A percentile compares a stretch with the other conserved stretches of the same genome.
These are phyloP conservation scores for Phlogophora meticulosa DNA, from an alignment of 2,888 invertebrate species.

Conservation along the genomic window DNA sequence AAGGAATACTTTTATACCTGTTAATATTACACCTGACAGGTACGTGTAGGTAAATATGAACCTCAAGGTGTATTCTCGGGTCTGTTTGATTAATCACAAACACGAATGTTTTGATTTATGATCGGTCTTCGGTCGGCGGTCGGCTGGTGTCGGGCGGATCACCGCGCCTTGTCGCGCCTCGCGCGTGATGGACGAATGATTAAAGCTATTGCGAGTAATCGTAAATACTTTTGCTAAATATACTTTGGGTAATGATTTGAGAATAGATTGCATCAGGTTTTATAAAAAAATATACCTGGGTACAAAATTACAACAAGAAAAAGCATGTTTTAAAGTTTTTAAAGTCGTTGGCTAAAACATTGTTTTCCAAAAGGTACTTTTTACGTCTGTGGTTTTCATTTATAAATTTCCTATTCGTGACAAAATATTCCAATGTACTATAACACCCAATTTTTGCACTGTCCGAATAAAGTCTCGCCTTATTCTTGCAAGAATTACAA, in stretches of 20 bases:
- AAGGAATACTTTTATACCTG: slow-evolving; percentile 63
- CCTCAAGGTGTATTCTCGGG: slow-evolving; percentile 70
- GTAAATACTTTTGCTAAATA: slow-evolving; percentile 38
- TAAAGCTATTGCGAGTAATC: slow-evolving; percentile 55
- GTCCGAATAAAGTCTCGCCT: neutral
- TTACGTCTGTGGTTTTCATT: neutral
- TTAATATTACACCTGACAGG: slow-evolving; percentile 66
- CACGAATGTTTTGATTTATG: slow-evolving; percentile 88
- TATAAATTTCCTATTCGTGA: no score
- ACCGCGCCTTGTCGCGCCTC: slow-evolving; percentile 49
- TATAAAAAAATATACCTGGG: neutral
- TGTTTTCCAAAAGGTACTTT: no score
- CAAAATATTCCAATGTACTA: neutral
- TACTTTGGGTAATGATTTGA: slow-evolving; percentile 3
- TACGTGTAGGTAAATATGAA: slow-evolving; percentile 69
- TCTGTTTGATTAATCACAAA: slow-evolving; percentile 87
- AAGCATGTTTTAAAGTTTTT: no score
- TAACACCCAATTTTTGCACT: neutral
- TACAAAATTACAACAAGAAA: no score
- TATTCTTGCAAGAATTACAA: neutral
- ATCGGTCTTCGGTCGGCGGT: slow-evolving; percentile 66
- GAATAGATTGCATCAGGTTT: no score
- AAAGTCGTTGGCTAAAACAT: no score
- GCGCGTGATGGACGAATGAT: slow-evolving; percentile 56
- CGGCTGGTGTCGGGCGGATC: slow-evolving; percentile 48